Base-by-base conservation (phyloP, 2,113 vertebrate genomes). In the Amblyornis subalaris region DNA sequence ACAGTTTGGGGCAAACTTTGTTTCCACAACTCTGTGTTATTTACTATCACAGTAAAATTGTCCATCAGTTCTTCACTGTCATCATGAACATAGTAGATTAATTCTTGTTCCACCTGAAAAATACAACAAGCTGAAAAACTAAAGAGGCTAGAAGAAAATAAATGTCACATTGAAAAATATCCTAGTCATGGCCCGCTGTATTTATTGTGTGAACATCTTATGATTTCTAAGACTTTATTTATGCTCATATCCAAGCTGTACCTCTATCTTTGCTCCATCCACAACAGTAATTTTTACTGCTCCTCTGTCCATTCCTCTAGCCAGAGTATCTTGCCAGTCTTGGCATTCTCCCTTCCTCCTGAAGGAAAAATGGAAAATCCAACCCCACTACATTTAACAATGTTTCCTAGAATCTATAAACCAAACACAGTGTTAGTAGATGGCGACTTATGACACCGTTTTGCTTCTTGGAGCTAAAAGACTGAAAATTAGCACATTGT, bases 11-110 rank as follows among this genome's bases (percentile, higher is more conserved):
- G 97, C 28, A 96, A 96, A 93, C 98, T 99, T 94, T 97, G 98
- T 95, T 99, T 99, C 96, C 97, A 96, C 79, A 99, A 90, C 67
- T 98, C 97, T 0, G 97, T 98, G 96, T 97, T 98, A 74, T 98
- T 99, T 81, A 98, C 98, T 85, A 98, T 88, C 51, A 99, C 67
- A 42, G 98, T 98, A 94, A 99, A 99, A 95, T 74, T 98, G 94
- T 99, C 99, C 62, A 94, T 86, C 33, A 93, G 88, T 8, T 97
- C 98, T 95, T 99, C 98, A 1, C 98, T 99, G 86, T 96, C 97
- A 96, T 99, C 98, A 35, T 99, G 99, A 81, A 99, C 93, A 80
- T 98, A 99, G 95, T 98, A 98, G 93, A 99, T 98, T 73, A 98
- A 97, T 93, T 98, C 98, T 50, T 98, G 98, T 65, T 99, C 98